phyloP scores from a whole-genome alignment of 2,113 vertebrate species.

The Suncus etruscus region DNA sequence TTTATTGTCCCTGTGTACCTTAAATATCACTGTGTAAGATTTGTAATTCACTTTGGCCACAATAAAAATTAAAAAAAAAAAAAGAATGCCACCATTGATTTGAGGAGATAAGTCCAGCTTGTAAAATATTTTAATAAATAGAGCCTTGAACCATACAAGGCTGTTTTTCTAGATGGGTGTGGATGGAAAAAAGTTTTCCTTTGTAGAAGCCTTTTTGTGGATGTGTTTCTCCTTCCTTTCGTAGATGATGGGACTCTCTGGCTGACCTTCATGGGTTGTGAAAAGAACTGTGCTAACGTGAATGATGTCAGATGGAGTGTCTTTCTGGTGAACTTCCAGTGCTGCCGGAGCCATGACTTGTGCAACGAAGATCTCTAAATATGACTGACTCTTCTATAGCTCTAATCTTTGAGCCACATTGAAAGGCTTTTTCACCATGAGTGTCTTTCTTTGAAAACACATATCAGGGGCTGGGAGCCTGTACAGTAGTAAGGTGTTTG shows the following conservation, averaged over 20 bases:
- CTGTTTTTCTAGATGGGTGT: neutral
- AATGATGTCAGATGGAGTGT: constrained; percentile 5
- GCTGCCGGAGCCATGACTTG: constrained; percentile 59
- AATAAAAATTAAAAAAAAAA: too few relatives aligned
- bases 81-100: neutral
- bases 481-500: too few relatives aligned
- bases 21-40: too few relatives aligned
- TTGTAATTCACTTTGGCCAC: too few relatives aligned
- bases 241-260: constrained; percentile 27
- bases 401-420: neutral
- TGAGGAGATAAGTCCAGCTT: neutral
- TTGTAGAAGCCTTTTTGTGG: neutral
- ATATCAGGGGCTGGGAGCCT: neutral
- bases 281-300: constrained; percentile 73
- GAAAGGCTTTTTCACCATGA: neutral
- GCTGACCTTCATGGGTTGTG: constrained; percentile 70
- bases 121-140: neutral
- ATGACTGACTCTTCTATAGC: neutral
- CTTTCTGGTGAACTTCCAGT: constrained; percentile 60
- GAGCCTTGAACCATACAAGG: neutral
- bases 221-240: neutral
- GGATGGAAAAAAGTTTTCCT: neutral
- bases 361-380: constrained; percentile 64
- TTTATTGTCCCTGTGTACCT: too few relatives aligned
- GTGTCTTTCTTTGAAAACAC: neutral